A percentile compares a stretch with the other conserved stretches of the same genome.
These are phyloP conservation scores for Apodemus speciosus DNA, from an alignment of 2,113 vertebrate species.

Conservation along the genomic window DNA sequence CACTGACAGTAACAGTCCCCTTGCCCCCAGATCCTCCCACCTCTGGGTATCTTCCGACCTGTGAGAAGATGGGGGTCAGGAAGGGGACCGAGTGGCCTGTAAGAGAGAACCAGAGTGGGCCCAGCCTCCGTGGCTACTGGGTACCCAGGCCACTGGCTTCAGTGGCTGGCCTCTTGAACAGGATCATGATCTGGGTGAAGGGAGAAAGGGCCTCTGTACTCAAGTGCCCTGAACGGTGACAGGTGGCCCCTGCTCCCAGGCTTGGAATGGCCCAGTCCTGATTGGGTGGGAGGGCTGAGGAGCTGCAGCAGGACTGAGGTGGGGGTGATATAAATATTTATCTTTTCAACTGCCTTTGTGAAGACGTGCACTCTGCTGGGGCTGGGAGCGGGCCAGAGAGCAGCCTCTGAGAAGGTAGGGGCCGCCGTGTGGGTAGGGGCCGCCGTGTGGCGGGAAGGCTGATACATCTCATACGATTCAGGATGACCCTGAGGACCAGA, in stretches of 20 bases:
- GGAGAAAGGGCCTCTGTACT: background rate
- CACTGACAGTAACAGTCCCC: background rate
- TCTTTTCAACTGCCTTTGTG: slow-evolving; percentile 70
- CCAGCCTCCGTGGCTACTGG: background rate
- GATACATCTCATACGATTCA: background rate
- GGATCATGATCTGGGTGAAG: background rate
- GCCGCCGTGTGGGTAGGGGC: background rate
- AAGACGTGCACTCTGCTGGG: background rate
- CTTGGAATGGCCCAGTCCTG: background rate
- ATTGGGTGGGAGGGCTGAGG: background rate
- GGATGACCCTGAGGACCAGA: background rate
- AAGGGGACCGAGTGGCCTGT: background rate
- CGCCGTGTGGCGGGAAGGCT: background rate
- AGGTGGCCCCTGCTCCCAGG: background rate
- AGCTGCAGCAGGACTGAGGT: background rate
- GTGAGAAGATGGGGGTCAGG: background rate
- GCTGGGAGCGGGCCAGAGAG: background rate
- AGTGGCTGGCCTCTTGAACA: background rate
- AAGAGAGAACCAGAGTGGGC: background rate
- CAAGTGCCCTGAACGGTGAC: background rate
- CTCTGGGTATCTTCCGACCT: background rate
- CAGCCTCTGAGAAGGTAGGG: background rate
- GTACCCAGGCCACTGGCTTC: background rate
- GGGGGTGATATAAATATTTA: slow-evolving; percentile 67
- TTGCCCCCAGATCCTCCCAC: background rate